Evolutionary conservation across 1,140 invertebrate genomes (phyloP).

Genomic region (Drosophila setifemur): DNA sequence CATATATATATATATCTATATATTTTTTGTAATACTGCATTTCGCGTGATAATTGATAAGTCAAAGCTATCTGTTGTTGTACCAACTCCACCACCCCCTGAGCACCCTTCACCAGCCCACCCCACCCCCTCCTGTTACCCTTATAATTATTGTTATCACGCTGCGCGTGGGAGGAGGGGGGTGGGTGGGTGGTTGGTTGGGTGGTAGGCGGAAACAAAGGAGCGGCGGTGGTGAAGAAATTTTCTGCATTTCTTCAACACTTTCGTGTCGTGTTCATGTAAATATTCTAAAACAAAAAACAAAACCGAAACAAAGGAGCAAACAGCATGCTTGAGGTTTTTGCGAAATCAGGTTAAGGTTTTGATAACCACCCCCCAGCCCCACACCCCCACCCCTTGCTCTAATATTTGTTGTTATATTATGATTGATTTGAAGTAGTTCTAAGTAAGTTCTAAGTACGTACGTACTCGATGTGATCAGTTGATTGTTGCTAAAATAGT

Average conservation of each 20-base stretch:
- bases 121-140: neutral
- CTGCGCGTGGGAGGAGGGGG: slow-evolving; percentile 25
- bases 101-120: neutral
- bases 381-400: slow-evolving; percentile 16
- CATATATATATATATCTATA: slow-evolving; percentile 3
- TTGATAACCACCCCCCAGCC: slow-evolving; percentile 30
- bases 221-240: slow-evolving; percentile 26
- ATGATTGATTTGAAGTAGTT: slow-evolving; percentile 69
- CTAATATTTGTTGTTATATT: slow-evolving; percentile 73
- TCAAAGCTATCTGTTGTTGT: slow-evolving; percentile 60
- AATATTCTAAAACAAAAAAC: slow-evolving; percentile 33
- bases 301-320: slow-evolving; percentile 21
- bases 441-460: slow-evolving; percentile 58
- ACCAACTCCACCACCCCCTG: neutral
- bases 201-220: neutral
- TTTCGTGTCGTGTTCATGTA: slow-evolving; percentile 44
- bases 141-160: slow-evolving; percentile 46
- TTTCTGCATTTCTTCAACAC: slow-evolving; percentile 36
- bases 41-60: slow-evolving; percentile 79
- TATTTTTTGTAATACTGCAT: slow-evolving; percentile 66
- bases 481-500: slow-evolving; percentile 74
- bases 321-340: slow-evolving; percentile 17
- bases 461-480: slow-evolving; percentile 69
- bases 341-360: slow-evolving; percentile 46
- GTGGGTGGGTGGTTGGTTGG: neutral